phyloP scores from a whole-genome alignment of 2,113 vertebrate genomes.

The Alexandromys fortis region DNA sequence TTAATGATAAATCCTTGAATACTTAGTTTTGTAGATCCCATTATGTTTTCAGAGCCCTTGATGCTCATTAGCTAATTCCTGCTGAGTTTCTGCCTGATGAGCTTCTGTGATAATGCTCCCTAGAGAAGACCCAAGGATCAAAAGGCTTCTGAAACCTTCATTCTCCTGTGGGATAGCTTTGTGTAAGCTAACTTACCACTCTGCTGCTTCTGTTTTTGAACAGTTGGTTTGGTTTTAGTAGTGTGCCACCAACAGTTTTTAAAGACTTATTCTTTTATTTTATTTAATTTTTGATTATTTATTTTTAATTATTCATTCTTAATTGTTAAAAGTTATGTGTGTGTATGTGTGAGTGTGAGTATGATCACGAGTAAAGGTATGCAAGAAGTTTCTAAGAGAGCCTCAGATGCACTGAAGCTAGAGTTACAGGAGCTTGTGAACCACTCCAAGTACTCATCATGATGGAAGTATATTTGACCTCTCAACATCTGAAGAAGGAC shows the following conservation, averaged over 20 bases:
- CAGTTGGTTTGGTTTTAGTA: background rate
- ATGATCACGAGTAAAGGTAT: background rate
- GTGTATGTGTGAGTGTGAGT: too few species aligned
- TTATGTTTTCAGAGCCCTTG: conserved; percentile 42
- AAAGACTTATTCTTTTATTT: background rate
- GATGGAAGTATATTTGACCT: background rate
- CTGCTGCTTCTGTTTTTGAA: background rate
- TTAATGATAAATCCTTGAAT: conserved; percentile 58
- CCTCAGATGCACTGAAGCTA: background rate
- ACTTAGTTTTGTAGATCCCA: conserved; percentile 35
- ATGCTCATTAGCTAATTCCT: conserved; percentile 59
- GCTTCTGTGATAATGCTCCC: conserved; percentile 3
- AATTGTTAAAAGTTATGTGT: background rate
- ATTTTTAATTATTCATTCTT: background rate
- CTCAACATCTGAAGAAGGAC: background rate
- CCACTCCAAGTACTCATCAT: background rate
- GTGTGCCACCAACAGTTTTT: background rate
- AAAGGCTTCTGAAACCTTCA: background rate
- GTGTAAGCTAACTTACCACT: background rate
- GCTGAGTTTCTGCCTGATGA: conserved; percentile 40
- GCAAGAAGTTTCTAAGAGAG: background rate
- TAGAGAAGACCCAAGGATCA: background rate
- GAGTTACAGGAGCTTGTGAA: background rate
- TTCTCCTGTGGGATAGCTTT: background rate
- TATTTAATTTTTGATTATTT: background rate